These are phyloP conservation scores for Rhagium mordax DNA, from an alignment of 2,888 invertebrate genomes.

Conservation along the genomic window DNA sequence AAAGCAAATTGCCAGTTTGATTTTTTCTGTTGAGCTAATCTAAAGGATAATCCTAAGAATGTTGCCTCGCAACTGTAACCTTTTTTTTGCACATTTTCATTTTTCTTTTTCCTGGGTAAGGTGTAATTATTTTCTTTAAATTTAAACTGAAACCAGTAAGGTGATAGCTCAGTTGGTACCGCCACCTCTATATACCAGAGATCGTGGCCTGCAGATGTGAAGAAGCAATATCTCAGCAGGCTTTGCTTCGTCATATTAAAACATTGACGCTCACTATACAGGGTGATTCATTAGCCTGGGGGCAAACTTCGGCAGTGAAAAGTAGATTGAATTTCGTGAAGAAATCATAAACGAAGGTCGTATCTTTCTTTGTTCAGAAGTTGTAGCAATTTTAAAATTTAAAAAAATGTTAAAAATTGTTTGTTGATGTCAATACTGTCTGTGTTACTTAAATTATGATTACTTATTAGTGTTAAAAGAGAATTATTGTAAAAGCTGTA, in stretches of 20 bases:
- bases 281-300: no score
- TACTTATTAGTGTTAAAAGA: no score
- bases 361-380: no score
- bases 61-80: not conserved
- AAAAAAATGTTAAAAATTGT: no score
- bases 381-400: no score
- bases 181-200: not conserved
- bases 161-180: not conserved
- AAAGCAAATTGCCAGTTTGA: constrained; percentile 41
- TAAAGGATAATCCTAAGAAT: not conserved
- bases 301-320: no score
- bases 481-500: no score
- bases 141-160: not conserved
- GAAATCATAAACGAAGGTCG: no score
- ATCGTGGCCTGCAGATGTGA: not conserved
- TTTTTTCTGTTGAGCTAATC: constrained; percentile 35
- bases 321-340: no score
- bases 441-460: no score
- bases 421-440: no score
- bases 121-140: not conserved
- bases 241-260: not conserved
- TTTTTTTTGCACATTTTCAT: constrained; percentile 3
- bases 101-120: constrained; percentile 10
- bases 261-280: not conserved
- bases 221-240: not conserved